These are phyloP conservation scores for Nomada fabriciana DNA, from an alignment of 2,888 invertebrate species.

Conservation along the genomic window DNA sequence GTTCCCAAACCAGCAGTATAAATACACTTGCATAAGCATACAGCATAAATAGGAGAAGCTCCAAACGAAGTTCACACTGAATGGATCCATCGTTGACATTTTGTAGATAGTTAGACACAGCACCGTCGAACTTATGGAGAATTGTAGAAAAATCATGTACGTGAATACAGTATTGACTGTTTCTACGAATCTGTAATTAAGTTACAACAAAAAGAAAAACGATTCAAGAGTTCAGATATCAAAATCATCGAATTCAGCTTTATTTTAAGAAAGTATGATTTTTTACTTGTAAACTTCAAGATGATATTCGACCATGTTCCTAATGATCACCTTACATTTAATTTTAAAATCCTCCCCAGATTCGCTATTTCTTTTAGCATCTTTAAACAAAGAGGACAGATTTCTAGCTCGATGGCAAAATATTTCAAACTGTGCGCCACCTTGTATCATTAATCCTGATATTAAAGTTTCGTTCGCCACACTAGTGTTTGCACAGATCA, in stretches of 20 bases:
- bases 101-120: conserved; percentile 59
- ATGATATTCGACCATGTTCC: conserved; percentile 51
- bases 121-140: conserved; percentile 59
- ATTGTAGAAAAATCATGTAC: conserved; percentile 62
- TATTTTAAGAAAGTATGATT: background rate
- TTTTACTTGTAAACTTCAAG: conserved; percentile 53
- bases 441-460: conserved; percentile 70
- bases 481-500: conserved; percentile 62
- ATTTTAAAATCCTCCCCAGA: conserved; percentile 3
- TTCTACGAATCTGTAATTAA: conserved; percentile 42
- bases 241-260: background rate
- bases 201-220: background rate
- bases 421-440: conserved; percentile 76
- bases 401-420: conserved; percentile 65
- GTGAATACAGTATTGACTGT: conserved; percentile 53
- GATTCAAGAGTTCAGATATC: background rate
- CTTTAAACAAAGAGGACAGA: conserved; percentile 27
- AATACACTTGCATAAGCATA: conserved; percentile 73
- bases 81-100: conserved; percentile 46
- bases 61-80: conserved; percentile 53
- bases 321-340: conserved; percentile 23
- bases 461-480: conserved; percentile 73
- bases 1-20: conserved; percentile 77
- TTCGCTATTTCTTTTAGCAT: background rate
- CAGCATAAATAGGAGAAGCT: conserved; percentile 52